Conservation (phyloP, 2,797 vertebrate species). For the Menidia menidia region DNA sequence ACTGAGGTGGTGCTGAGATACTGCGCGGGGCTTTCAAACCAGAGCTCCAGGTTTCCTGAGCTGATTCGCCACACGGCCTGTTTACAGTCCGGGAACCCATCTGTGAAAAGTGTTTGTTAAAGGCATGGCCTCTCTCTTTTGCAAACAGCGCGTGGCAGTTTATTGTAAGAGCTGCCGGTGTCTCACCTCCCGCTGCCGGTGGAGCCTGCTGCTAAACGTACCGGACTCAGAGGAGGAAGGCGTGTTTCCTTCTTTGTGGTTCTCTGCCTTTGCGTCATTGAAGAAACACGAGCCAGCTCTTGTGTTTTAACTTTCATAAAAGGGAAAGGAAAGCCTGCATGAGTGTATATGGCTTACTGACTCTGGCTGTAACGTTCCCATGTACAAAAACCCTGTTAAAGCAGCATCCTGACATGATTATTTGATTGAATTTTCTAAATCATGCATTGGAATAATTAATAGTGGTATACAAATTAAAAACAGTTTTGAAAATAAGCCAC, state of each 20-base stretch:
- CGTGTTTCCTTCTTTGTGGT: background rate
- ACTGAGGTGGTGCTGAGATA: background rate
- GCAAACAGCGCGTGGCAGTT: background rate
- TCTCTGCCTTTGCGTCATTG: background rate
- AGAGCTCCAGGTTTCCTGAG: background rate
- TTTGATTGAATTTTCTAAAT: too few relatives aligned
- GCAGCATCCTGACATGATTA: background rate
- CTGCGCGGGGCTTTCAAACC: conserved; percentile 1
- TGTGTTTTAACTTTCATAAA: too few relatives aligned
- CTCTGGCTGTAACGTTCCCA: background rate
- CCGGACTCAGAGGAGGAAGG: background rate
- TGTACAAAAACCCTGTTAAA: background rate
- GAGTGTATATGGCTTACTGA: background rate
- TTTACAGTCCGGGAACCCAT: background rate
- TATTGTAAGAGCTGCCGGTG: background rate
- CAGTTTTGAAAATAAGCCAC: background rate
- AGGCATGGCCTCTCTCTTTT: background rate
- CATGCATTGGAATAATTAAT: background rate
- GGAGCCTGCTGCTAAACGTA: background rate
- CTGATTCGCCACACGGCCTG: background rate
- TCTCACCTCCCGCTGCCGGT: background rate
- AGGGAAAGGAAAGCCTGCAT: background rate
- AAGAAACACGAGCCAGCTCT: background rate
- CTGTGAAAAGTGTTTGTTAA: background rate
- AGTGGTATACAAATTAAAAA: background rate